These are phyloP conservation scores for Geococcyx californianus DNA, from an alignment of 2,113 vertebrate species.

Conservation along the genomic window DNA sequence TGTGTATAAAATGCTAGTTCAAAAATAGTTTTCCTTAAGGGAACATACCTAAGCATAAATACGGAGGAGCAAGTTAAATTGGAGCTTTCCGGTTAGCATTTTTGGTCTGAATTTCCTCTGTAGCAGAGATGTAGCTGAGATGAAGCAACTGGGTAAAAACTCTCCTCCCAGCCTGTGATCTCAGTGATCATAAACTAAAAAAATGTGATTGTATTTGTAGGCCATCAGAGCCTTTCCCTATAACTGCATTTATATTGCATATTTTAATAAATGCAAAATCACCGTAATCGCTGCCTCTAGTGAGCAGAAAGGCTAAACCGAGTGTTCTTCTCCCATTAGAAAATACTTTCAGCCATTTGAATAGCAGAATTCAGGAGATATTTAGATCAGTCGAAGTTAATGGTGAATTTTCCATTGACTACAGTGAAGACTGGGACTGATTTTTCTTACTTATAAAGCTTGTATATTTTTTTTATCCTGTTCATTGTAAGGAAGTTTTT, in stretches of 20 bases:
- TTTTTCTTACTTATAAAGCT: neutral
- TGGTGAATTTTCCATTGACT: neutral
- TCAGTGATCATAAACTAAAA: neutral
- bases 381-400: neutral
- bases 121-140: neutral
- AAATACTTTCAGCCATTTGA: neutral
- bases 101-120: neutral
- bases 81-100: neutral
- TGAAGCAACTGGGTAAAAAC: neutral
- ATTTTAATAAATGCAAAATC: constrained; percentile 7
- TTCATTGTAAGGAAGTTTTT: neutral
- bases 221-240: neutral
- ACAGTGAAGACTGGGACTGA: neutral
- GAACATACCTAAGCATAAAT: neutral
- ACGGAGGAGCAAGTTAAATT: neutral
- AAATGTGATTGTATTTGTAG: neutral
- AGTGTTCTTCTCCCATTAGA: neutral
- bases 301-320: neutral
- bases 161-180: neutral
- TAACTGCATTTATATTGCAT: neutral
- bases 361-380: neutral
- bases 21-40: neutral
- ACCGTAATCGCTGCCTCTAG: neutral
- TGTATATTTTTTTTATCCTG: neutral
- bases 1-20: neutral